Conservation (phyloP, 1,140 invertebrate species). For the Zaprionus ghesquierei region DNA sequence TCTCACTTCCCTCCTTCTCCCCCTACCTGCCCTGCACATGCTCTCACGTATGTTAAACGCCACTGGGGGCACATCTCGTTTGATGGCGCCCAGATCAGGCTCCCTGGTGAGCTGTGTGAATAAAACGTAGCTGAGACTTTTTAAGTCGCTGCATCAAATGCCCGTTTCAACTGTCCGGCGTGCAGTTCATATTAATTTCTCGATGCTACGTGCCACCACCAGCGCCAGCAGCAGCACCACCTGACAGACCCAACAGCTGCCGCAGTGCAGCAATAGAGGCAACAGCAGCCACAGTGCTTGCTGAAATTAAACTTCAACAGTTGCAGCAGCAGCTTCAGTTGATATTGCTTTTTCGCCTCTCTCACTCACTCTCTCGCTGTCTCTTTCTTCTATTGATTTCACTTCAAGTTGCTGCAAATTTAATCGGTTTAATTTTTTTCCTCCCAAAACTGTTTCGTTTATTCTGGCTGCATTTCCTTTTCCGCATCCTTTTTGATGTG, state of each 20-base stretch:
- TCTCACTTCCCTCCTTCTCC: not conserved
- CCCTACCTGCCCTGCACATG: not conserved
- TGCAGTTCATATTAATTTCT: conserved; percentile 66
- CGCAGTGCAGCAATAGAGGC: not conserved
- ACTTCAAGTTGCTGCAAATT: not conserved
- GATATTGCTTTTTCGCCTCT: not conserved
- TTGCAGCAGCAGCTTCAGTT: not conserved
- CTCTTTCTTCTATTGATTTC: not conserved
- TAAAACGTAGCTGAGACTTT: not conserved
- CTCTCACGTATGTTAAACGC: conserved; percentile 30
- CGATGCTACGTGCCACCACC: conserved; percentile 46
- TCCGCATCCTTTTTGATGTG: not conserved
- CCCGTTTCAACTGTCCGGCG: conserved; percentile 37
- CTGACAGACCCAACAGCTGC: no score
- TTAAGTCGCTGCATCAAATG: conserved; percentile 25
- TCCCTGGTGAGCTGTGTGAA: not conserved
- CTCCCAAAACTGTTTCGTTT: not conserved
- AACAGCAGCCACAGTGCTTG: not conserved
- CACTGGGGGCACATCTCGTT: conserved; percentile 25
- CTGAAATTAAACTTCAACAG: not conserved
- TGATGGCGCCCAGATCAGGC: not conserved
- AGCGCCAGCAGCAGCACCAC: not conserved
- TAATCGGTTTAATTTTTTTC: not conserved
- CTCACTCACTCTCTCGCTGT: not conserved
- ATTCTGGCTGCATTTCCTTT: not conserved